A percentile compares a stretch with the other conserved stretches of the same genome.
phyloP scores from a whole-genome alignment of 2,113 vertebrate species.

The Hoplias malabaricus region DNA sequence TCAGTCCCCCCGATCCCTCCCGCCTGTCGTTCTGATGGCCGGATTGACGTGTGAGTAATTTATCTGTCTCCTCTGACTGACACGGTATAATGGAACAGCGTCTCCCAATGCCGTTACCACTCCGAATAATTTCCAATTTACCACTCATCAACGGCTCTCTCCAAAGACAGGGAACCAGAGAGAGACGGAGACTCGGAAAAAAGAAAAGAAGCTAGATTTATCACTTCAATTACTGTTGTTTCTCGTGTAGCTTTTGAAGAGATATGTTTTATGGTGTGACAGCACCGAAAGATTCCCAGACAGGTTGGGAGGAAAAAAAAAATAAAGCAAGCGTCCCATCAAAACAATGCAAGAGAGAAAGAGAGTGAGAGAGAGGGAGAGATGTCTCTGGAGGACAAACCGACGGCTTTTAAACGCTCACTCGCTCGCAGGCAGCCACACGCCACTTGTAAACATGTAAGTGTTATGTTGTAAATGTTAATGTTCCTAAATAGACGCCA shows the following conservation, averaged over 20 bases:
- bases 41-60: constrained; percentile 84
- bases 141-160: constrained; percentile 84
- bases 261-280: constrained; percentile 79
- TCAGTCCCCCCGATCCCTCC: constrained; percentile 75
- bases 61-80: constrained; percentile 82
- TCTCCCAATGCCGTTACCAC: constrained; percentile 76
- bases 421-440: not conserved
- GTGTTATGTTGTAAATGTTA: not conserved
- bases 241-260: constrained; percentile 78
- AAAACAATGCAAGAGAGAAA: constrained; percentile 19
- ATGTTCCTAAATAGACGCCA: not conserved
- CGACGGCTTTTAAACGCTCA: not conserved
- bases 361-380: no score
- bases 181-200: not conserved
- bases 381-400: not conserved
- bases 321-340: constrained; percentile 41
- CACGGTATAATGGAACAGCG: constrained; percentile 83
- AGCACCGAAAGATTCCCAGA: constrained; percentile 71
- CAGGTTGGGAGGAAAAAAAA: constrained; percentile 62
- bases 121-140: constrained; percentile 88
- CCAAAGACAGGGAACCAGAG: constrained; percentile 57
- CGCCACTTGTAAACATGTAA: not conserved
- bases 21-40: constrained; percentile 65
- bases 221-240: constrained; percentile 81
- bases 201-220: constrained; percentile 76